Evolutionary conservation across 2,113 vertebrate genomes (phyloP).

Genomic region (Cryptotis parvus): DNA sequence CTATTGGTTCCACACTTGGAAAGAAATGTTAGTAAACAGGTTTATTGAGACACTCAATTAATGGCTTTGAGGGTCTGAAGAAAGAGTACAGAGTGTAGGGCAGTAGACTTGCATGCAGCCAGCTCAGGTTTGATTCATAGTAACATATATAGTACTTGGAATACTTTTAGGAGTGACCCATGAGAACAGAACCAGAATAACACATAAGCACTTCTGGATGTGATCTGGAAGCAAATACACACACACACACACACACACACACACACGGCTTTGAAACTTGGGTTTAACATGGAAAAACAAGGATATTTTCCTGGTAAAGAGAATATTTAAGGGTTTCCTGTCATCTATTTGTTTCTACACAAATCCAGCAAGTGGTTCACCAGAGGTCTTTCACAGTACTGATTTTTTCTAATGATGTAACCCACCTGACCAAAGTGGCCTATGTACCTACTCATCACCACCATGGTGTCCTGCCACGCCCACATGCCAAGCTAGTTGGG

Average conservation of each 20-base stretch:
- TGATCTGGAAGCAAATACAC: too few species aligned
- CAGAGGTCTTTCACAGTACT: not conserved
- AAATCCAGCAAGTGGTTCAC: not conserved
- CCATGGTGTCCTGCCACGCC: not conserved
- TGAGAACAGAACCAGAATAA: too few species aligned
- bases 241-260: too few species aligned
- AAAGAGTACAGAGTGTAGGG: too few species aligned
- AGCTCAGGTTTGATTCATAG: too few species aligned
- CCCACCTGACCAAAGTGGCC: not conserved
- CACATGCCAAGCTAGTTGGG: not conserved
- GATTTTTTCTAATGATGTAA: not conserved
- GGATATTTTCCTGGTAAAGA: not conserved
- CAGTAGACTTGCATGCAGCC: too few species aligned
- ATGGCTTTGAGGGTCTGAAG: not conserved
- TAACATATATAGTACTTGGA: too few species aligned
- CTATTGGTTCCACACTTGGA: not conserved
- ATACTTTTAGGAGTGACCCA: too few species aligned
- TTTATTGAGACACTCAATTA: not conserved
- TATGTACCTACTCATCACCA: conserved; percentile 1
- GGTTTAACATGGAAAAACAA: not conserved
- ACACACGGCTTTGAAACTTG: not conserved
- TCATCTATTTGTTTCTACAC: not conserved
- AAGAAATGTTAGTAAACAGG: not conserved
- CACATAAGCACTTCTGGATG: too few species aligned
- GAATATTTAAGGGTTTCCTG: conserved; percentile 7